Conservation (phyloP, 2,113 vertebrate species). For the Progne subis region DNA sequence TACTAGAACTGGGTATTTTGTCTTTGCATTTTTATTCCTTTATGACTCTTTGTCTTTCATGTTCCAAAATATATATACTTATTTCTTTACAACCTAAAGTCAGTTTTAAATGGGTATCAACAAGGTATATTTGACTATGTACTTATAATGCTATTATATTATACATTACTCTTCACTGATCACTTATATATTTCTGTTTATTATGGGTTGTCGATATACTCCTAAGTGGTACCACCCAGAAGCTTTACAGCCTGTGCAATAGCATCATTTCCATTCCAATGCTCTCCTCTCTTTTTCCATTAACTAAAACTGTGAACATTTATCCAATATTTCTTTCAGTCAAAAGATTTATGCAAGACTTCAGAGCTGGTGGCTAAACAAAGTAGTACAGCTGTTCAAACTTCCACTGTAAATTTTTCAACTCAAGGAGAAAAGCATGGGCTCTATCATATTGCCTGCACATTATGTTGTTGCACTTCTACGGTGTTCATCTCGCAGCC, state of each 20-base stretch:
- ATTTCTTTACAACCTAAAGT: neutral
- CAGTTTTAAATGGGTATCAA: neutral
- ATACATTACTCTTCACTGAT: neutral
- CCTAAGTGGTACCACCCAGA: neutral
- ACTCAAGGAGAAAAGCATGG: neutral
- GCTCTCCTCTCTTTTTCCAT: accelerated
- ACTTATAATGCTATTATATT: neutral
- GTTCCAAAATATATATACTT: neutral
- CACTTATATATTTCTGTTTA: neutral
- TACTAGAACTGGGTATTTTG: neutral
- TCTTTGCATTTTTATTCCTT: neutral
- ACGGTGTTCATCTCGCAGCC: neutral
- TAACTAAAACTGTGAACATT: neutral
- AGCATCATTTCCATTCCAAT: neutral
- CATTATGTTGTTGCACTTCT: neutral
- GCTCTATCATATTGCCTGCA: neutral
- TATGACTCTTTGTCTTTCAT: neutral
- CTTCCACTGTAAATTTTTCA: neutral
- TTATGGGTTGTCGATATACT: neutral
- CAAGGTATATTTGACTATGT: neutral
- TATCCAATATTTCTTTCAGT: neutral
- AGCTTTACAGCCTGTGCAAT: neutral
- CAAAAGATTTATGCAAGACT: neutral
- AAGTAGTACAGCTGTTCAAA: conserved; percentile 16
- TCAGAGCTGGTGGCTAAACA: neutral